Evolutionary conservation across 2,888 invertebrate species (phyloP).

Genomic region (Tineola bisselliella): DNA sequence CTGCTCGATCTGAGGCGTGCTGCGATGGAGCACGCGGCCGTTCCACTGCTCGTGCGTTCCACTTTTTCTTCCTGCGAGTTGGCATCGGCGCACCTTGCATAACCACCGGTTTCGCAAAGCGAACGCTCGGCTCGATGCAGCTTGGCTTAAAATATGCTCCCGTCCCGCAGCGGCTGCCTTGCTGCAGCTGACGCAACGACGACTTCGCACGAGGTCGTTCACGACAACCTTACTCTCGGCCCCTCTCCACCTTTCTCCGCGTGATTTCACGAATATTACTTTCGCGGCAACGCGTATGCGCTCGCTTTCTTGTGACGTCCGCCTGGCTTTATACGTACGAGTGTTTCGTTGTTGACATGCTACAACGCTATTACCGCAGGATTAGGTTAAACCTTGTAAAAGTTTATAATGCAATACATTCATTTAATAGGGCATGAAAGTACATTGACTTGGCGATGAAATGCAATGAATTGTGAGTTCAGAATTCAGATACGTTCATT

Average conservation of each 20-base stretch:
- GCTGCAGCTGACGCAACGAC: constrained; percentile 34
- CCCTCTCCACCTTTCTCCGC: constrained; percentile 38
- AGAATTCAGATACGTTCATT: no score
- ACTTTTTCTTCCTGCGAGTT: constrained; percentile 68
- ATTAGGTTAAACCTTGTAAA: background rate
- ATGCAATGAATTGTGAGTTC: background rate
- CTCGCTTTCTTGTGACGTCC: constrained; percentile 36
- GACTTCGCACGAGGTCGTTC: constrained; percentile 25
- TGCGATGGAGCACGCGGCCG: constrained; percentile 59
- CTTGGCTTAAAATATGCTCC: constrained; percentile 60
- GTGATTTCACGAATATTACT: constrained; percentile 40
- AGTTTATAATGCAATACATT: background rate
- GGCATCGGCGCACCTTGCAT: constrained; percentile 66
- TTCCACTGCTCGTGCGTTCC: constrained; percentile 62
- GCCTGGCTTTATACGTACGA: constrained; percentile 2
- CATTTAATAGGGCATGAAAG: background rate
- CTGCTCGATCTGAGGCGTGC: constrained; percentile 47
- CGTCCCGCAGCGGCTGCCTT: constrained; percentile 35
- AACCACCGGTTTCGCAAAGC: constrained; percentile 61
- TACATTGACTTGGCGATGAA: background rate
- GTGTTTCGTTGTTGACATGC: background rate
- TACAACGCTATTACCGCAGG: background rate
- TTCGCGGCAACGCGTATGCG: constrained; percentile 39
- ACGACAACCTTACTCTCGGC: constrained; percentile 21
- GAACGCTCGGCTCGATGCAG: constrained; percentile 44